A percentile compares a stretch with the other conserved stretches of the same genome.
Evolutionary conservation across 2,797 vertebrate species (phyloP).

Genomic region (Pangasius djambal): DNA sequence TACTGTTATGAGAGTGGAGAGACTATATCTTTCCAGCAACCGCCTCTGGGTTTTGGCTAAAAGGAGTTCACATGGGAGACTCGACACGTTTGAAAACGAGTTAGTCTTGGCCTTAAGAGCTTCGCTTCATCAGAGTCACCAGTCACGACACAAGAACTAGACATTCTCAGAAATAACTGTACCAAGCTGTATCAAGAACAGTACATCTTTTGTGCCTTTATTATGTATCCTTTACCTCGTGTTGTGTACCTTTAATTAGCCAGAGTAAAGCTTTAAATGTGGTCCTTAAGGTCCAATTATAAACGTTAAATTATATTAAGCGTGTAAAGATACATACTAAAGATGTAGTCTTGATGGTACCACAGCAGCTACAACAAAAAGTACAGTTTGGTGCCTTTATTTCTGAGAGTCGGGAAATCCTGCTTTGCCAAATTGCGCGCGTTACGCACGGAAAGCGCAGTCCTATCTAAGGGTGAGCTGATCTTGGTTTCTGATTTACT

Average conservation of each 20-base stretch:
- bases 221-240: neutral
- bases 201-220: neutral
- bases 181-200: neutral
- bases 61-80: neutral
- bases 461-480: neutral
- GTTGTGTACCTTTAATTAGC: neutral
- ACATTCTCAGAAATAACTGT: neutral
- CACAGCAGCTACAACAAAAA: neutral
- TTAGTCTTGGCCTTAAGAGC: neutral
- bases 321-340: neutral
- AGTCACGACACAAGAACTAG: neutral
- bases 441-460: neutral
- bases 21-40: neutral
- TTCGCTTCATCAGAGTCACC: neutral
- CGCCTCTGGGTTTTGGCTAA: neutral
- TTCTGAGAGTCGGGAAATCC: neutral
- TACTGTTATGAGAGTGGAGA: neutral
- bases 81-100: neutral
- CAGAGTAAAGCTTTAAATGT: neutral
- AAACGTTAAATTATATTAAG: neutral
- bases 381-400: neutral
- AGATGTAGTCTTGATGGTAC: neutral
- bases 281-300: neutral
- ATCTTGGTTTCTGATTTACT: neutral
- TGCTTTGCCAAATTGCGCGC: neutral